Evolutionary conservation across 2,888 invertebrate species (phyloP), one percentile per base, ranked within the genome.

Genomic region (Andrena fulva): DNA sequence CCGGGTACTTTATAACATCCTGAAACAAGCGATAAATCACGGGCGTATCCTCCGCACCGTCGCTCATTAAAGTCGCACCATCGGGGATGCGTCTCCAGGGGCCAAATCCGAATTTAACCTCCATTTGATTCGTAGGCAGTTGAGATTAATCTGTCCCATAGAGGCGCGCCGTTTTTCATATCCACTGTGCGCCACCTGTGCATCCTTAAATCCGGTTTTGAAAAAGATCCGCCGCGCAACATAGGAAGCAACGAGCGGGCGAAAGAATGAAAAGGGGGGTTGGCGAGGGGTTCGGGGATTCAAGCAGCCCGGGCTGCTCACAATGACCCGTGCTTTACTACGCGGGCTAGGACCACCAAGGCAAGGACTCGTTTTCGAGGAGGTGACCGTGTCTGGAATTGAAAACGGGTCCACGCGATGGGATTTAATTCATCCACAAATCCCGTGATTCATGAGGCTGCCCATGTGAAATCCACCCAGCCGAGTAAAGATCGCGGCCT

Each of bases 341-440:
- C 85, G 85, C 87, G 84, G 84, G 86, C 87, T 89, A 89, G 89
- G 92, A 93, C 93, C 93, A 93, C 93, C 92, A 42, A 42, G 42
- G 90, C 89, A 86, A 85, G 74, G 88, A 87, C 80, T 83, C 89
- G 87, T 91, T 90, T 88, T 83, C 77, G 75, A 81, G 83, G 85
- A 10, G 88, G 85, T 82, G 88, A 90, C 90, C 88, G 91, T 88
- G 89, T 91, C 90, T 91, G 91, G 89, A 92, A 93, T 93, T 90
- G 91, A 92, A 92, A 90, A 90, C 89, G 82, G 89, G 87, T 89
- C 85, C 77, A 78, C 81, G 64, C 86, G 89, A 90, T 88, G 88
- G 89, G 87, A 85, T 91, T 92, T 91, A 91, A 93, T 92, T 92
- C 91, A 91, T 90, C 90, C 90, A 84, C 82, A 91, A 93, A 93